Conservation (phyloP, 37 sponge, comb jelly and placozoan species). For the Diacarnus erythraeanus region DNA sequence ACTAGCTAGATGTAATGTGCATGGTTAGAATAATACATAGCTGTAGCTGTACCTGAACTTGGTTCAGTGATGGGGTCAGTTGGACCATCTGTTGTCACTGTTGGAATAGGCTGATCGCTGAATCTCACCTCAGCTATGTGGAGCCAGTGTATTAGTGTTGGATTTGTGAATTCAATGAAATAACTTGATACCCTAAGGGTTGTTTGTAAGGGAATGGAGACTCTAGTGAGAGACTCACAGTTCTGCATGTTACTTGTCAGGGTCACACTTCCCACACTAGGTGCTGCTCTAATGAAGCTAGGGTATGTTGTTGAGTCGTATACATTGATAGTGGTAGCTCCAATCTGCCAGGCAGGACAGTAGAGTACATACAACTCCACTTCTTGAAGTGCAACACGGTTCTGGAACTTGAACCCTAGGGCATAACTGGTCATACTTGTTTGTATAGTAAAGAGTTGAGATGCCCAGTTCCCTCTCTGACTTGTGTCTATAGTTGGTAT, state of each 20-base stretch:
- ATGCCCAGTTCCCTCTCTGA: not conserved
- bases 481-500: not conserved
- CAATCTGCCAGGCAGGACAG: conserved; percentile 20
- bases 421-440: too few species aligned
- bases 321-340: not conserved
- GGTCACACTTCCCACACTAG: not conserved
- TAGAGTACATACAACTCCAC: conserved; percentile 14
- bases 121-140: not conserved
- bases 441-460: not conserved
- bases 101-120: not conserved
- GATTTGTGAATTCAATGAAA: not conserved
- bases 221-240: not conserved
- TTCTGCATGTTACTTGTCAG: not conserved
- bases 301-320: not conserved
- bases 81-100: too few species aligned
- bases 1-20: too few species aligned
- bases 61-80: too few species aligned
- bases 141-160: not conserved
- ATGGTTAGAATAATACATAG: too few species aligned
- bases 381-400: not conserved
- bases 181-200: not conserved
- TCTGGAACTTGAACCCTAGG: not conserved
- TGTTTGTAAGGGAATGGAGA: not conserved
- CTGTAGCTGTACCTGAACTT: too few species aligned
- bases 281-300: not conserved